A percentile compares a stretch with the other conserved stretches of the same genome.
These are phyloP conservation scores for Semaprochilodus insignis DNA, from an alignment of 2,797 vertebrate genomes.

Conservation along the genomic window DNA sequence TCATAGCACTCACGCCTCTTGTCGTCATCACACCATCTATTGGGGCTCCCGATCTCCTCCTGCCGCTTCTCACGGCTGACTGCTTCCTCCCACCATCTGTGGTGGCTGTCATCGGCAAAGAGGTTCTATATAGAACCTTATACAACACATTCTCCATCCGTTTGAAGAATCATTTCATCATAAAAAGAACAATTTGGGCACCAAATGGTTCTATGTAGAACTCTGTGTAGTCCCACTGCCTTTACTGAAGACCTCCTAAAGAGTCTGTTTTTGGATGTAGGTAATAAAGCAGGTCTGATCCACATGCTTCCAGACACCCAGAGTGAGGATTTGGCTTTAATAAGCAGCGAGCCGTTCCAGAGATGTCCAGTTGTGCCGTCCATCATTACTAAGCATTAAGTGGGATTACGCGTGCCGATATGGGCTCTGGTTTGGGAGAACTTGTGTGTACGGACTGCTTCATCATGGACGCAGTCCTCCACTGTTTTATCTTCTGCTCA, in stretches of 20 bases:
- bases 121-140: no score
- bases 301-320: conserved; percentile 3
- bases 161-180: no score
- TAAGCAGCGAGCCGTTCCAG: conserved; percentile 32
- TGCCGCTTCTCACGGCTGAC: no score
- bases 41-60: no score
- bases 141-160: no score
- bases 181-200: no score
- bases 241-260: not conserved
- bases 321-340: conserved; percentile 45
- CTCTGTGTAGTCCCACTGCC: no score
- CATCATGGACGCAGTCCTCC: not conserved
- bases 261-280: conserved; percentile 6
- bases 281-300: conserved; percentile 37
- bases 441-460: conserved; percentile 11
- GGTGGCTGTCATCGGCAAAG: no score
- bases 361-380: conserved; percentile 36
- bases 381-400: conserved; percentile 47
- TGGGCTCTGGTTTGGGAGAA: conserved; percentile 1
- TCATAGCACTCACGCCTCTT: no score
- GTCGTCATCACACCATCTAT: no score
- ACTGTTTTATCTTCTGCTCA: not conserved
- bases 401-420: conserved; percentile 42
- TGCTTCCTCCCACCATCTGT: no score
- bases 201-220: no score